Base-by-base conservation (phyloP, 1,140 invertebrate genomes). In the Aphelenchoides avenae region DNA sequence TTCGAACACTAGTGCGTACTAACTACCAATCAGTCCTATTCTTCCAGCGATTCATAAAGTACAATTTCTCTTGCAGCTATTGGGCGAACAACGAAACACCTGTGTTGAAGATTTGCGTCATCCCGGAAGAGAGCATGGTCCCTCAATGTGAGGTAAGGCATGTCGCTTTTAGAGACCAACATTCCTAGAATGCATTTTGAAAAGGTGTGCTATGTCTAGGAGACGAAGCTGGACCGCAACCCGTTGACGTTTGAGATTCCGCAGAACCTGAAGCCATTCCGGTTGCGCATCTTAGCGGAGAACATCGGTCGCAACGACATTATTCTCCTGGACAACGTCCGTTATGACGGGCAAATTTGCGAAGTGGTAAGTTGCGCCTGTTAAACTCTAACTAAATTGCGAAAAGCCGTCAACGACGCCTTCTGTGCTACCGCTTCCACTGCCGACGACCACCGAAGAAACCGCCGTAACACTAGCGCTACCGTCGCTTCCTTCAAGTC, bases 161-260 rank as follows among this genome's bases (percentile, higher is more conserved):
- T 15, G n/a, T n/a, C n/a, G n/a, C n/a, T n/a, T n/a, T n/a, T n/a
- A n/a, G n/a, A n/a, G n/a, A n/a, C n/a, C n/a, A n/a, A n/a, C n/a
- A n/a, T n/a, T n/a, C n/a, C n/a, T n/a, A n/a, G n/a, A n/a, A n/a
- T n/a, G n/a, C n/a, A 34, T 20, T 15, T 5, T n/a, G 61, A 30
- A 15, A 48, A 39, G 18, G 20, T 24, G 57, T 57, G 20, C 39
- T 42, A 22, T 1, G 15, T 63, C 31, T 20, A 66, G 52, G 68
- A 67, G 27, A 57, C 68, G 9, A 47, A 42, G 9, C 30, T 67
- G 26, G 65, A 65, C 27, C 11, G 31, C 7, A 67, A 67, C 58
- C 65, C 65, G 36, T 36, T 67, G 6, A 68, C 64, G 5, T 70
- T 68, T 31, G 62, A 68, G 52, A 63, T 68, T 42, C 66, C 66